Percentiles rank a stretch among this genome's conserved stretches.
Conservation (phyloP, 1,140 invertebrate species). For the Tigriopus japonicus region DNA sequence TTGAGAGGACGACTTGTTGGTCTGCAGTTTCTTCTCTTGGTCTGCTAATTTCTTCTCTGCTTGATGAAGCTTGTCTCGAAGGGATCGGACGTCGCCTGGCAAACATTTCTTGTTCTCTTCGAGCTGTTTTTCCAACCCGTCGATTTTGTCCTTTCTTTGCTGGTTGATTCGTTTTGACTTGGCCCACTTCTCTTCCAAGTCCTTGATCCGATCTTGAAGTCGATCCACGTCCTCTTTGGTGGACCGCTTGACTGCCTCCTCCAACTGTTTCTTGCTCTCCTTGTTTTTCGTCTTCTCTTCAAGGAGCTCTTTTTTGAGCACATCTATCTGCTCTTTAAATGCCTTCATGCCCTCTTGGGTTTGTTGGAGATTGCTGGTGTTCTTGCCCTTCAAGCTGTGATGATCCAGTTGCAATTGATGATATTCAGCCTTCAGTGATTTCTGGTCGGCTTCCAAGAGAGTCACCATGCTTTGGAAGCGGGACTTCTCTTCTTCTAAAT, state of each 20-base stretch:
- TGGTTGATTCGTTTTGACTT: constrained; percentile 36
- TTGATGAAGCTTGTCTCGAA: constrained; percentile 15
- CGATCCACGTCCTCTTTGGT: constrained; percentile 26
- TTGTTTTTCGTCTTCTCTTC: constrained; percentile 18
- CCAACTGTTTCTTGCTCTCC: constrained; percentile 17
- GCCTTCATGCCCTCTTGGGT: constrained; percentile 31
- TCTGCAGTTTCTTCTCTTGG: neutral
- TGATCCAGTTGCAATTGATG: constrained; percentile 18
- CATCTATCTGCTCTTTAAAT: constrained; percentile 17
- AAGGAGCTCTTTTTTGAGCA: constrained; percentile 18
- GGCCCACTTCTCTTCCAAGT: constrained; percentile 22
- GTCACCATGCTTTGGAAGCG: neutral
- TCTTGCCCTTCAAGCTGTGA: constrained; percentile 21
- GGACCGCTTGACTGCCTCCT: constrained; percentile 16
- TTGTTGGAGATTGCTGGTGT: constrained; percentile 33
- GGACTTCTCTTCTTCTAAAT: constrained; percentile 11
- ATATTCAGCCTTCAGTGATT: constrained; percentile 16
- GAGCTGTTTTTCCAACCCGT: constrained; percentile 19
- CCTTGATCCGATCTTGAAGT: constrained; percentile 30
- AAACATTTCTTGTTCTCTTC: neutral
- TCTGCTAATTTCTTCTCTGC: constrained; percentile 27
- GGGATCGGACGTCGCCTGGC: constrained; percentile 6
- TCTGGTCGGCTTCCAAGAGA: constrained; percentile 13
- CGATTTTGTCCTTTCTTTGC: constrained; percentile 41
- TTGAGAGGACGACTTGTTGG: constrained; percentile 22